Evolutionary conservation across 2,797 vertebrate species (phyloP), one percentile per base, ranked within the genome.

Genomic region (Phylloscopus collybita): DNA sequence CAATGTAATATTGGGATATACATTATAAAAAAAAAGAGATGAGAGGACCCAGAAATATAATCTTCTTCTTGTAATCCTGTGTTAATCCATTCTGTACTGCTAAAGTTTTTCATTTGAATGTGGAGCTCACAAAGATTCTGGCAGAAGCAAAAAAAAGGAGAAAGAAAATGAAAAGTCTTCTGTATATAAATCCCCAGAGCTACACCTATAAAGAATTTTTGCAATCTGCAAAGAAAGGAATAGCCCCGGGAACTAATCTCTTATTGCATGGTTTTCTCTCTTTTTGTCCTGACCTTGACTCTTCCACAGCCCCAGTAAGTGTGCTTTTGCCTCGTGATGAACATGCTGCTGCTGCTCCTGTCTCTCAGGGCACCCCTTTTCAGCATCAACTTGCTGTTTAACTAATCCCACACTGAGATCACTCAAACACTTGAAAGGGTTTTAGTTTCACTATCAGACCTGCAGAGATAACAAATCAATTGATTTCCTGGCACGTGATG

Each of bases 261-360:
- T 80, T 53, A 75, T 45, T 93, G 72, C 86, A 56, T 56, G 76
- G 22, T 57, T 95, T 95, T 94, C 49, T 29, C 45, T 93, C 57
- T 82, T 88, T 96, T 93, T 96, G 34, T 91, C 54, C 82, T 94
- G 96, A 97, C 94, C 95, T 97, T 97, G 92, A 66, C 78, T 97
- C 56, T 90, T 49, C 45, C 61, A 67, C 42, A 93, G 42, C 29
- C 64, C 32, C 64, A 70, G 27, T 50, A 49, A 88, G 8, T 13
- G 21, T 82, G 29, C 16, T 54, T 29, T 16, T 66, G 88, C 92
- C 92, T 85, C 23, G 15, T 65, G 94, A 81, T 53, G 42, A 92
- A 62, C 71, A 75, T 7, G 0, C 32, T 74, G 79, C 50, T 83
- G 5, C 61, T 67, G 0, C 23, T 65, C 17, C 30, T 20, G 10